Evolutionary conservation across 2,113 vertebrate genomes (phyloP), one percentile per base, ranked within the genome.

Genomic region (Smithornis capensis): DNA sequence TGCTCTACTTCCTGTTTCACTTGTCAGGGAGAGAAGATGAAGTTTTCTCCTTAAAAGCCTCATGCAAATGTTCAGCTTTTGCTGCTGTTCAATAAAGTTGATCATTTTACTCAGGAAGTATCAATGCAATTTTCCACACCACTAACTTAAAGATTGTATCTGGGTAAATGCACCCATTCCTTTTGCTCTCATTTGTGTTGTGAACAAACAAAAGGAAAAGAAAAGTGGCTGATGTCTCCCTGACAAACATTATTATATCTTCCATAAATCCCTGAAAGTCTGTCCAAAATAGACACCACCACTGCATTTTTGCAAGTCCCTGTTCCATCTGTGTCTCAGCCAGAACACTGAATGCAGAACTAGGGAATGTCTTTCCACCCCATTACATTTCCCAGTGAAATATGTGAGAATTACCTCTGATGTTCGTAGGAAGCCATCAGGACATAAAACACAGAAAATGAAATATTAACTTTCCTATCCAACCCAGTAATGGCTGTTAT

Each of bases 381-480:
- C 97, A 97, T 98, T 98, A 95, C 94, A 55, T 92, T 59, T 64
- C 89, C 92, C 37, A 47, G 86, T 89, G 94, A 96, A 97, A 95
- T 93, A 96, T 71, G 87, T 37, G 91, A 64, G 70, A 95, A 96
- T 96, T 95, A 49, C 94, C 94, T 94, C 92, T 71, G 92, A 89
- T 64, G 95, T 94, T 96, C 85, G 79, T 80, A 95, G 91, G 94
- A 95, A 95, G 77, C 65, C 40, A 60, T 85, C 57, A 44, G 93
- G 79, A 95, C 92, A 90, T 87, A 80, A 98, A 98, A 70, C 94
- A 96, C 56, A 92, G 97, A 89, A 97, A 97, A 97, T 84, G 95
- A 98, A 98, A 94, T 95, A 82, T 94, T 96, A 93, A 60, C 89
- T 92, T 96, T 91, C 73, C 85, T 88, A 79, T 81, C 73, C 60